Conservation (phyloP, 2,888 invertebrate species). For the Calliphora vomitoria region DNA sequence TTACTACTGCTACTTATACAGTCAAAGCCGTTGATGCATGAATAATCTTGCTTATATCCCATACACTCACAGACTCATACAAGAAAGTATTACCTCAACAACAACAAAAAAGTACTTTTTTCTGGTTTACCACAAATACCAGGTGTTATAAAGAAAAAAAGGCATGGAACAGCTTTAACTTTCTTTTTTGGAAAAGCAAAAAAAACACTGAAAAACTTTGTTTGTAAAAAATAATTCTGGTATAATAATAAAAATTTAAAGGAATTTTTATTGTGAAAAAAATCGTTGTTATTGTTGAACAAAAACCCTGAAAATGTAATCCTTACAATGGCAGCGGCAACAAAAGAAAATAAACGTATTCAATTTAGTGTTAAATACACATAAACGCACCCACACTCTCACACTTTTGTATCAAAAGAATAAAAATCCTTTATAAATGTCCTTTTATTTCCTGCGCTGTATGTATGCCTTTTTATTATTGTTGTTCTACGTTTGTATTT, state of each 20-base stretch:
- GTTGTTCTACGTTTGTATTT: constrained; percentile 15
- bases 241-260: constrained; percentile 66
- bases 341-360: constrained; percentile 58
- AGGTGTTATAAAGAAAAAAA: constrained; percentile 51
- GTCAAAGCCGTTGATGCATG: not conserved
- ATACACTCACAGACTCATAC: constrained; percentile 10
- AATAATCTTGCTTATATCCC: constrained; percentile 22
- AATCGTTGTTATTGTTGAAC: constrained; percentile 36
- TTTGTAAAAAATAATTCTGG: constrained; percentile 19
- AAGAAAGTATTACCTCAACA: not conserved
- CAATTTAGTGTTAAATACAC: constrained; percentile 68
- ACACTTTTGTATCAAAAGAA: not conserved
- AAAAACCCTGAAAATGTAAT: constrained; percentile 47
- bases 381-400: not conserved
- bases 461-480: not conserved
- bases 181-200: constrained; percentile 16
- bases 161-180: constrained; percentile 33
- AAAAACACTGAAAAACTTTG: constrained; percentile 32
- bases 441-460: not conserved
- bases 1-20: not conserved
- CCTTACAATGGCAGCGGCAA: constrained; percentile 37
- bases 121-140: constrained; percentile 61
- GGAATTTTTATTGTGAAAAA: constrained; percentile 70
- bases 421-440: constrained; percentile 63
- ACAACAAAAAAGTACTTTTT: constrained; percentile 31